Evolutionary conservation across 2,888 invertebrate genomes (phyloP).

Genomic region (Acanthosepion esculentum): DNA sequence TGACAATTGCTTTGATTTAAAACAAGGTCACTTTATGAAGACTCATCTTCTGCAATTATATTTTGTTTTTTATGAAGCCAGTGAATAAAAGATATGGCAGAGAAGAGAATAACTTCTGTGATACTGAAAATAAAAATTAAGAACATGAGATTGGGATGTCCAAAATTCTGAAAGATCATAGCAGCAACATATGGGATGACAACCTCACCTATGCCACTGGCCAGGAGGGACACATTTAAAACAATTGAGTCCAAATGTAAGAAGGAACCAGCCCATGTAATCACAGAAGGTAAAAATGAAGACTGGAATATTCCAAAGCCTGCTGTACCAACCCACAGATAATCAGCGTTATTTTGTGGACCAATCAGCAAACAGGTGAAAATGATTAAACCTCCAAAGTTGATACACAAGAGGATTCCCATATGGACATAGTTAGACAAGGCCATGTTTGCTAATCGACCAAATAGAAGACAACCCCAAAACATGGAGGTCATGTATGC

Average conservation of each 20-base stretch:
- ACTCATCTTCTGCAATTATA: background rate
- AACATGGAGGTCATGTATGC: constrained; percentile 51
- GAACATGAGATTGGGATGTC: constrained; percentile 48
- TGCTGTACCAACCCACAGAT: constrained; percentile 52
- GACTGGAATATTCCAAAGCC: constrained; percentile 52
- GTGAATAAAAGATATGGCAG: background rate
- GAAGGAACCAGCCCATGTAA: constrained; percentile 51
- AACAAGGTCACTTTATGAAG: background rate
- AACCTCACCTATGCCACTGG: constrained; percentile 53
- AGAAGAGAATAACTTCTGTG: constrained; percentile 49
- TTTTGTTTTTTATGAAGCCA: background rate
- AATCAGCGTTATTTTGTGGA: constrained; percentile 34
- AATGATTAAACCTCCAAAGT: constrained; percentile 49
- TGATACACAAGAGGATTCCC: constrained; percentile 48
- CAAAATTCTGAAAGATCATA: constrained; percentile 48
- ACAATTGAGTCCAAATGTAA: constrained; percentile 49
- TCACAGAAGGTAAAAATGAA: constrained; percentile 51
- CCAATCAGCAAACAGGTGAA: constrained; percentile 46
- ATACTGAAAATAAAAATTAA: constrained; percentile 47
- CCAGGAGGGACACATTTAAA: constrained; percentile 51
- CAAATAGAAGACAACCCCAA: constrained; percentile 52
- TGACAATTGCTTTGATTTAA: background rate
- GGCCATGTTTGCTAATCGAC: constrained; percentile 48
- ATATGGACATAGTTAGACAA: constrained; percentile 37
- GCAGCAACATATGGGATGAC: constrained; percentile 51